These are phyloP conservation scores for Serinus canaria DNA, from an alignment of 2,113 vertebrate species.

Conservation along the genomic window DNA sequence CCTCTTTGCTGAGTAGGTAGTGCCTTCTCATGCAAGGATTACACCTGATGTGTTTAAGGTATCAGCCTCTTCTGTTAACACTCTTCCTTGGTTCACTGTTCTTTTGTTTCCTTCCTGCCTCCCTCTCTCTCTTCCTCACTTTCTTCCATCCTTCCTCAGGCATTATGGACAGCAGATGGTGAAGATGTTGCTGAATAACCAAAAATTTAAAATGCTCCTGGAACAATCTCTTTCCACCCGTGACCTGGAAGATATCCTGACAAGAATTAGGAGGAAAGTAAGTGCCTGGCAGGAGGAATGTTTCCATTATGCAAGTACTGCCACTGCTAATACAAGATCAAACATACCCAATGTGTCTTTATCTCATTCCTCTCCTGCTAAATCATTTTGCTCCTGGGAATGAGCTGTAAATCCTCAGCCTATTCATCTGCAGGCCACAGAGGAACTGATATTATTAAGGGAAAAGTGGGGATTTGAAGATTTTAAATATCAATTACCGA, in stretches of 20 bases:
- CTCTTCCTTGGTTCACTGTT: not conserved
- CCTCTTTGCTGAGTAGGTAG: no score
- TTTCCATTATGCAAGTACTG: not conserved
- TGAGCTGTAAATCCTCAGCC: not conserved
- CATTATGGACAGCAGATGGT: slow-evolving; percentile 69
- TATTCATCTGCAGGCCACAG: not conserved
- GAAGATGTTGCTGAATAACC: slow-evolving; percentile 52
- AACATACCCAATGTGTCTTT: not conserved
- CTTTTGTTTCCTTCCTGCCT: not conserved
- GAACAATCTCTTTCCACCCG: not conserved
- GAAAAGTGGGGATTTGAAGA: not conserved
- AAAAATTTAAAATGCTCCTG: slow-evolving; percentile 54
- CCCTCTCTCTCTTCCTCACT: not conserved
- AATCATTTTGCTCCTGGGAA: not conserved
- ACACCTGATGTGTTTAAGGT: no score
- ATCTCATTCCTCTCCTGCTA: not conserved
- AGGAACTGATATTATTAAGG: not conserved
- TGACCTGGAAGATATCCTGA: slow-evolving; percentile 63
- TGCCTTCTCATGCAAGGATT: no score
- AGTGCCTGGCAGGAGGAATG: not conserved
- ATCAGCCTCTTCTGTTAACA: not conserved
- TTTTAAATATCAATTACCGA: not conserved
- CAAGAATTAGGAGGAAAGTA: slow-evolving; percentile 64
- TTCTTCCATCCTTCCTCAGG: not conserved
- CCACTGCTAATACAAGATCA: not conserved